Evolutionary conservation across 2,888 invertebrate genomes (phyloP), one percentile per base, ranked within the genome.

Genomic region (Epistrophe eligans): DNA sequence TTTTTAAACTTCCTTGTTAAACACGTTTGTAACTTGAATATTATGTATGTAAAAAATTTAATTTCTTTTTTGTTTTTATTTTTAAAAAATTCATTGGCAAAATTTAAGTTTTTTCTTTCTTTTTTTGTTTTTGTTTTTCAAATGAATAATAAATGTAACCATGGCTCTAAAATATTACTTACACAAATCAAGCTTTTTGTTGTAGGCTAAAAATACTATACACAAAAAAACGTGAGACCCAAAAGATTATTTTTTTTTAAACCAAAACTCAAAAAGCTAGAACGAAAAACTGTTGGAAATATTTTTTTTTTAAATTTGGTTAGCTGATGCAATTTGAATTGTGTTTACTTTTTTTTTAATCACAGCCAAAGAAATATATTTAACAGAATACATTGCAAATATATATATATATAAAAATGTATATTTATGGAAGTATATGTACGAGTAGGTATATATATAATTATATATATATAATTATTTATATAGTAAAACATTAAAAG

Each of bases 281-380:
- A 84, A 84, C 70, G 67, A 73, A 67, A 83, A 55, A 43, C 62
- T 43, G 62, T 62, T 24, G 9, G 35, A 50, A 58, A 50, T 17
- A 38, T 67, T 57, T 76, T 66, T 24, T 48, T 62, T 60, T 72
- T 84, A 4, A 7, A 35, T 8, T 81, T 80, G 72, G 77, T 85
- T 85, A 85, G 85, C 82, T 79, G 82, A 85, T 82, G 85, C 85
- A 85, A 52, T 70, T 84, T 67, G 73, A 77, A 81, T 19, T 74
- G 85, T 85, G 77, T 77, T 81, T 67, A n/a, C 38, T 40, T 6
- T 19, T 24, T 38, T 40, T 60, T 60, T 85, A 57, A 55, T 85
- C 73, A 77, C 85, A 85, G 82, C 85, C 85, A 85, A 82, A 79
- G 82, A 82, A 82, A 82, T 74, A 71, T 77, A 77, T 66, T 67